Base-by-base conservation (phyloP, 2,113 vertebrate genomes). In the Acrocephalus kingi region DNA sequence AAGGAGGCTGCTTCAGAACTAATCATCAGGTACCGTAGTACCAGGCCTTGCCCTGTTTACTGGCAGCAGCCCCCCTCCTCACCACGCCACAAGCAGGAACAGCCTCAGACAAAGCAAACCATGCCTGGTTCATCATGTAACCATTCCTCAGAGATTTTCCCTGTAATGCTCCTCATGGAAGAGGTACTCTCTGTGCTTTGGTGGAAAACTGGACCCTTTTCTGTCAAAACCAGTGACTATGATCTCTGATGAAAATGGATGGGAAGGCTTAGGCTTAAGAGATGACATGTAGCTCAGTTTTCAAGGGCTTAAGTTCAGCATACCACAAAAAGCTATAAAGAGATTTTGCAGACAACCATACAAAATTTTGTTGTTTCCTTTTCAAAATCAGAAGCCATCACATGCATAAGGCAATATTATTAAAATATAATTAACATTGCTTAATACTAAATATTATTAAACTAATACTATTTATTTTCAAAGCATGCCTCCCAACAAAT, bases 41-140 rank as follows among this genome's bases (percentile, higher is more conserved):
- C 8, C 1, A 2, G 23, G 19, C 16, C 61, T 75, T 13, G 13
- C 11, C 24, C 15, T n/a, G 56, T 28, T 35, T 39, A 69, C 7
- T 1, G 2, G 35, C 21, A 17, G 61, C 79, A 83, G 48, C 11
- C 12, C 21, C 21, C 19, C 46, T 63, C 28, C 30, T 41, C 68
- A 62, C n/a, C 59, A 15, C 4, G 3, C 19, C 23, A 24, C 3
- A 5, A 0, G 1, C 15, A 35, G 46, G 11, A 87, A 66, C 2
- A 69, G 25, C 15, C 1, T 3, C 52, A 58, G 30, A 45, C 3
- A 31, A 20, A 19, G 17, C 31, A 69, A 81, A 51, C 15, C 48
- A 27, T 9, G 2, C 30, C 12, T 25, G 7, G 12, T 14, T 51
- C 46, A 87, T 9, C 63, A 43, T 2, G 1, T 5, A 22, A 3